phyloP scores from a whole-genome alignment of 2,888 invertebrate species.

The Flexamia atlantica region DNA sequence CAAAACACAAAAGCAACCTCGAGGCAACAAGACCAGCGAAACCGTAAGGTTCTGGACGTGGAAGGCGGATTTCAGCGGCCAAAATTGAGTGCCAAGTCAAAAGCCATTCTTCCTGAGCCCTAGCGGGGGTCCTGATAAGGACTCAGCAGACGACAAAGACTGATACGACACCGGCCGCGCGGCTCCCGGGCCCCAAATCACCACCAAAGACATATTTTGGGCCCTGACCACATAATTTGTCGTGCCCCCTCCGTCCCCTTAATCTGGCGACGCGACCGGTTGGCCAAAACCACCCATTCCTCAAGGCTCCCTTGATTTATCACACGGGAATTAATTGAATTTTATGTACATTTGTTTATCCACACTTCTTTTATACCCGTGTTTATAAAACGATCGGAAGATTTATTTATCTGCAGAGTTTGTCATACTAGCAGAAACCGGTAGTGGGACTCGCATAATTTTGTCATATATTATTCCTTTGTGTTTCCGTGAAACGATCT shows the following conservation, averaged over 20 bases:
- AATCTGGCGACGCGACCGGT: neutral
- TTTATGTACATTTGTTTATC: constrained; percentile 30
- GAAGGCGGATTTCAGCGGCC: neutral
- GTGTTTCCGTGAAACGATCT: neutral
- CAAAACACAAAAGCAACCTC: neutral
- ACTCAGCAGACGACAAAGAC: constrained; percentile 23
- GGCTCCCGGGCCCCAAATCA: constrained; percentile 23
- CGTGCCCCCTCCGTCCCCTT: neutral
- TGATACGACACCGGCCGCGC: constrained; percentile 11
- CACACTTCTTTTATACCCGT: constrained; percentile 25
- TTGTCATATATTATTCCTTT: constrained; percentile 14
- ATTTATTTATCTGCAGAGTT: constrained; percentile 2
- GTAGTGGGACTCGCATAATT: constrained; percentile 8
- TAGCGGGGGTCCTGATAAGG: constrained; percentile 14
- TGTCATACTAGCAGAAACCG: neutral
- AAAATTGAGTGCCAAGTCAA: constrained; percentile 13
- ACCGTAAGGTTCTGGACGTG: neutral
- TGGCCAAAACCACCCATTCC: constrained; percentile 17
- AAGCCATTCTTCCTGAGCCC: neutral
- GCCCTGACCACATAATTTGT: constrained; percentile 43
- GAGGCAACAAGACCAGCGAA: neutral
- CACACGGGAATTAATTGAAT: constrained; percentile 48
- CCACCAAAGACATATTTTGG: constrained; percentile 12
- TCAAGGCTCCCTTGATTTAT: constrained; percentile 38
- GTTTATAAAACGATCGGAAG: constrained; percentile 1